phyloP scores from a whole-genome alignment of 1,140 invertebrate species.

The Muscidifurax raptorellus region DNA sequence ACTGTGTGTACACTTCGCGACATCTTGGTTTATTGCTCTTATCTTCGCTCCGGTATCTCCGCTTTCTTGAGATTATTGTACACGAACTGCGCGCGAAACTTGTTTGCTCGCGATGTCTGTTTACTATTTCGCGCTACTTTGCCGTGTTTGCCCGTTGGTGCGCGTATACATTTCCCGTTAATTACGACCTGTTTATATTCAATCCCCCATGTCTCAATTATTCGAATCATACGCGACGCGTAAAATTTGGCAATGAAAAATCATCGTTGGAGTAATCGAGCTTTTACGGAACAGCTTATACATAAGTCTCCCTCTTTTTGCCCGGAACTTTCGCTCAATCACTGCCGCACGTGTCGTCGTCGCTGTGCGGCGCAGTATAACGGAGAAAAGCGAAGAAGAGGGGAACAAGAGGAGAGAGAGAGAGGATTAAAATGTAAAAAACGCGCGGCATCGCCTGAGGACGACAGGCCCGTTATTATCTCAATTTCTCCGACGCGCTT shows the following conservation, averaged over 20 bases:
- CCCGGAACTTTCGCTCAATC: constrained; percentile 52
- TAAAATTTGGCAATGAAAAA: too few relatives aligned
- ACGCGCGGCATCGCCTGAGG: constrained; percentile 33
- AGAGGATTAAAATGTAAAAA: constrained; percentile 55
- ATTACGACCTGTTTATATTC: neutral
- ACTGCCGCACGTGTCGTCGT: constrained; percentile 49
- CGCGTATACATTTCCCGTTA: neutral
- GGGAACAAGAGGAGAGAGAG: neutral
- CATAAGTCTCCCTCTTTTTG: too few relatives aligned
- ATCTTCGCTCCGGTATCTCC: neutral
- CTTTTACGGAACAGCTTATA: too few relatives aligned
- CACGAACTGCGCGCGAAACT: too few relatives aligned
- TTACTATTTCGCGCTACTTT: neutral
- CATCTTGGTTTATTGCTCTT: neutral
- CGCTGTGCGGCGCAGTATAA: too few relatives aligned
- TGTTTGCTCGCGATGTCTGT: neutral
- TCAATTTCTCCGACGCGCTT: constrained; percentile 36
- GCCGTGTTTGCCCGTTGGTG: neutral
- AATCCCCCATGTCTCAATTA: too few relatives aligned
- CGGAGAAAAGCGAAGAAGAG: neutral
- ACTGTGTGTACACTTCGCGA: neutral
- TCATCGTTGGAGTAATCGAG: too few relatives aligned
- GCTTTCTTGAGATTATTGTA: neutral
- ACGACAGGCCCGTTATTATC: constrained; percentile 49
- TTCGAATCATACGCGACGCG: too few relatives aligned